These are phyloP conservation scores for Rotaria sp. DNA, from an alignment of 2,888 invertebrate genomes.

Conservation along the genomic window DNA sequence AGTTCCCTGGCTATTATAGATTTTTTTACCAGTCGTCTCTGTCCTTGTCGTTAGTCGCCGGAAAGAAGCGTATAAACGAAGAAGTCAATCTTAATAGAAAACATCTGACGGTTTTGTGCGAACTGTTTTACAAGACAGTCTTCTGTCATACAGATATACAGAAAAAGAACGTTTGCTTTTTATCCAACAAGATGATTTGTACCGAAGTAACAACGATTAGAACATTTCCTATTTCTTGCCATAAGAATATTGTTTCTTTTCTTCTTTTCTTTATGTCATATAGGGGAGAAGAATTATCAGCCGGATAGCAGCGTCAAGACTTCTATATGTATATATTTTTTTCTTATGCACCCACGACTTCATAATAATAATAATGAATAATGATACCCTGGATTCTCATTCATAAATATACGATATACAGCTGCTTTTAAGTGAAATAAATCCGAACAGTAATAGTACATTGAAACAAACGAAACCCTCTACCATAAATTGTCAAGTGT, in stretches of 20 bases:
- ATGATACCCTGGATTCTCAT: constrained; percentile 4
- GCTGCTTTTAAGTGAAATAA: neutral
- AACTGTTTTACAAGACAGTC: neutral
- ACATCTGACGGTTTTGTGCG: constrained; percentile 2
- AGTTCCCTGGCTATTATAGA: neutral
- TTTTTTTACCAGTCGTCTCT: neutral
- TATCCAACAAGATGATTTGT: neutral
- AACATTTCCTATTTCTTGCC: neutral
- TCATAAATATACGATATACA: neutral
- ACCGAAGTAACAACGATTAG: constrained; percentile 15
- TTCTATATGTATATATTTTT: neutral
- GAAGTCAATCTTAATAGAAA: constrained; percentile 22
- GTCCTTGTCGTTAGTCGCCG: constrained; percentile 16
- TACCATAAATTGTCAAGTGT: neutral
- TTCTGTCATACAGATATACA: neutral
- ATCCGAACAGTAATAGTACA: neutral
- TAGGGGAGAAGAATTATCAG: neutral
- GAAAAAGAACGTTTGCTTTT: neutral
- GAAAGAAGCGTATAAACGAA: neutral
- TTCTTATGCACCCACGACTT: neutral
- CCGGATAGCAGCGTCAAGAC: neutral
- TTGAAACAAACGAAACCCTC: neutral
- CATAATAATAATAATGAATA: neutral
- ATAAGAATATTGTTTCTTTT: neutral
- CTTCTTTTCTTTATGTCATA: neutral